These are phyloP conservation scores for Gnatocerus cornutus DNA, from an alignment of 2,888 invertebrate genomes.

Conservation along the genomic window DNA sequence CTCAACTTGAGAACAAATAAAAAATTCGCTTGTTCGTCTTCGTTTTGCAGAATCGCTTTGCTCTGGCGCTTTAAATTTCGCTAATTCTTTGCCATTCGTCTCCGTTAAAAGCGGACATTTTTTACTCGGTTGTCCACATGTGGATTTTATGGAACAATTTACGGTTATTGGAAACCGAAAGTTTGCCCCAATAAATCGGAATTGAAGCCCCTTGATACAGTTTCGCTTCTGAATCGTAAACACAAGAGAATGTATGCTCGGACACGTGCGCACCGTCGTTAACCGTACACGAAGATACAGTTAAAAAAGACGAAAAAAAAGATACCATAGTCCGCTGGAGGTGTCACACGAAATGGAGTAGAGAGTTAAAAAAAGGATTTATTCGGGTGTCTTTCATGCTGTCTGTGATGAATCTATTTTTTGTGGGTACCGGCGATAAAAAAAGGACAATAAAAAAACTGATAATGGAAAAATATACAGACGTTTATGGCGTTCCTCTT, in stretches of 20 bases:
- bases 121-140: conserved; percentile 66
- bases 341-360: conserved; percentile 47
- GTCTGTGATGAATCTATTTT: conserved; percentile 46
- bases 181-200: conserved; percentile 67
- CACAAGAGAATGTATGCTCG: conserved; percentile 60
- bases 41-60: no score
- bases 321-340: conserved; percentile 43
- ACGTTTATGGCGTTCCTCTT: conserved; percentile 25
- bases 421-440: conserved; percentile 6
- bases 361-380: conserved; percentile 45
- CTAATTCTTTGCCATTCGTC: conserved; percentile 1
- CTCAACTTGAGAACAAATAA: background rate
- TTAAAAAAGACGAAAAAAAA: conserved; percentile 47
- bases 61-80: conserved; percentile 55
- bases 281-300: conserved; percentile 48
- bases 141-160: conserved; percentile 68
- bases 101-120: conserved; percentile 65
- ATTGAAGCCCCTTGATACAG: conserved; percentile 62
- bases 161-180: conserved; percentile 69
- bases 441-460: conserved; percentile 32
- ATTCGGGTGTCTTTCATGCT: conserved; percentile 38
- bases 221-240: conserved; percentile 62
- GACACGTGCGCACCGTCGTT: conserved; percentile 57
- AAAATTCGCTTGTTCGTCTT: background rate
- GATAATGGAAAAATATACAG: conserved; percentile 44